phyloP scores from a whole-genome alignment of 2,888 invertebrate species.

The Lasioglossum lativentre region DNA sequence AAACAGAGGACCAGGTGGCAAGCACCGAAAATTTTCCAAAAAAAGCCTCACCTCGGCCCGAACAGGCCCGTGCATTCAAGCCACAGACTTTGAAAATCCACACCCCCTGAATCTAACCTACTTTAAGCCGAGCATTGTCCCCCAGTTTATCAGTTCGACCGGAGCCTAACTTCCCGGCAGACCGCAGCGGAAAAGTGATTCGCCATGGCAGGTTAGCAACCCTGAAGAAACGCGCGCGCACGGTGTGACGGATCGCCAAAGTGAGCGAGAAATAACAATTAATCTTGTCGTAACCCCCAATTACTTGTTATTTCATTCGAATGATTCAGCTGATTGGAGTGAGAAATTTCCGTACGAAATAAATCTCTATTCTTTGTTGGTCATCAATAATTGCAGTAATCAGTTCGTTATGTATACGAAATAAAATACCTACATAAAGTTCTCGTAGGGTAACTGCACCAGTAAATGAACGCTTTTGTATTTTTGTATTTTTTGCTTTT shows the following conservation, averaged over 20 bases:
- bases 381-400: neutral
- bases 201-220: neutral
- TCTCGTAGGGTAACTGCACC: too few species aligned
- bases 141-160: neutral
- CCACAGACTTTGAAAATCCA: neutral
- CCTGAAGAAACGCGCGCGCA: neutral
- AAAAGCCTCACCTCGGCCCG: too few species aligned
- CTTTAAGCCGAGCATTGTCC: neutral
- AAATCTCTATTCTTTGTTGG: neutral
- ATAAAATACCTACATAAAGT: too few species aligned
- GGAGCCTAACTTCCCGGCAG: neutral
- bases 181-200: neutral
- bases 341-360: neutral
- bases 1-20: neutral
- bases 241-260: neutral
- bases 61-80: neutral
- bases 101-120: neutral
- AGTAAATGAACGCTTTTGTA: too few species aligned
- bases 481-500: too few species aligned
- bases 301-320: neutral
- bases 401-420: neutral
- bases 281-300: neutral
- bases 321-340: neutral
- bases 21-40: neutral
- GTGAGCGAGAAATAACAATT: slow-evolving; percentile 5